phyloP scores from a whole-genome alignment of 2,797 vertebrate species.

The Orestias chungarensis region DNA sequence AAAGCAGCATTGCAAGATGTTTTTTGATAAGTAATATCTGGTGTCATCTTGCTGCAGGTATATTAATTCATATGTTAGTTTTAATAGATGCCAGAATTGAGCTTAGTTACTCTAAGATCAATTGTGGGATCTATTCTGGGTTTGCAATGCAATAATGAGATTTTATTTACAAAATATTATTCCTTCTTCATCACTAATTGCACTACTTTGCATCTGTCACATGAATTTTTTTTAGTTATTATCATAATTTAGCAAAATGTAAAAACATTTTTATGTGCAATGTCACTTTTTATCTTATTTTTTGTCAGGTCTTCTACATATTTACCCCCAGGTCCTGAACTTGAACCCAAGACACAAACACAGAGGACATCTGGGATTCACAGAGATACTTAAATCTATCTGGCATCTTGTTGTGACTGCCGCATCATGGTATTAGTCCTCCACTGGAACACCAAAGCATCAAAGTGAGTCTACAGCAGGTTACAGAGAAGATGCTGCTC shows the following conservation, averaged over 20 bases:
- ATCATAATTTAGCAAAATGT: not conserved
- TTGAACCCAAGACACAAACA: not conserved
- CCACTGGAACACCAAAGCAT: not conserved
- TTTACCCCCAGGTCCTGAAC: not conserved
- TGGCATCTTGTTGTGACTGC: not conserved
- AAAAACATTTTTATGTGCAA: not conserved
- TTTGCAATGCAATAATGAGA: not conserved
- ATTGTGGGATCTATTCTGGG: no score
- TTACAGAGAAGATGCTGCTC: not conserved
- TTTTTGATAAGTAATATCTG: no score
- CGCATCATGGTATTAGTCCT: not conserved
- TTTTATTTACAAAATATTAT: not conserved
- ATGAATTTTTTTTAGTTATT: no score
- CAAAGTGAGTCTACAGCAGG: not conserved
- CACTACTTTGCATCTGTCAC: no score
- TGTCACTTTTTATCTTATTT: not conserved
- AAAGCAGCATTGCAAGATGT: not conserved
- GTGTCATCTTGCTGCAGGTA: no score
- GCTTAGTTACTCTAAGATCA: no score
- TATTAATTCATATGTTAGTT: not conserved
- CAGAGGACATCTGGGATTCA: no score
- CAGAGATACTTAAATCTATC: not conserved
- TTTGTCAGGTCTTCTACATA: not conserved
- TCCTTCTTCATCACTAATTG: no score
- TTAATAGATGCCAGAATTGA: not conserved